phyloP scores from a whole-genome alignment of 2,113 vertebrate species.

The Cavia aperea region DNA sequence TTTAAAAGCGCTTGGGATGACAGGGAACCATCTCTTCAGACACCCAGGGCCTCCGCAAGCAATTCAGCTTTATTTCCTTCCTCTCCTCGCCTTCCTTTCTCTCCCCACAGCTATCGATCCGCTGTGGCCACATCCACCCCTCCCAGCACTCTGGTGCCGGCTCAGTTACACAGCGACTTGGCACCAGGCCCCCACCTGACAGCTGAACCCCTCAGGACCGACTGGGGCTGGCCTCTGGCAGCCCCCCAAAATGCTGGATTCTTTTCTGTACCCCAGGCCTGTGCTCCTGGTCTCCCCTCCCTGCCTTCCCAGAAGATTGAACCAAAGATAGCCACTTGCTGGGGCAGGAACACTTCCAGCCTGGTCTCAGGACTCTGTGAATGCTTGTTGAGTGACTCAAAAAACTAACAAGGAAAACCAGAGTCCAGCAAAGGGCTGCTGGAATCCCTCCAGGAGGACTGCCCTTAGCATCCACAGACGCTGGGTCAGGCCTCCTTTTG shows the following conservation, averaged over 20 bases:
- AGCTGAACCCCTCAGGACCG: not conserved
- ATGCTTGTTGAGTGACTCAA: not conserved
- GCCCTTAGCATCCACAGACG: not conserved
- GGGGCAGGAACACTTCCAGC: rapidly evolving
- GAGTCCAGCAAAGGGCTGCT: not conserved
- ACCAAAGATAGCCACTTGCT: not conserved
- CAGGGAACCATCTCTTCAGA: not conserved
- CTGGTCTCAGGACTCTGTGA: not conserved
- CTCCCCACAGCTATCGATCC: not conserved
- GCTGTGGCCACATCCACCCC: rapidly evolving
- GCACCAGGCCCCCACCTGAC: not conserved
- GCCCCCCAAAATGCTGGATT: rapidly evolving
- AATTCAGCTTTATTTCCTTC: not conserved
- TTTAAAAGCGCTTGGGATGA: not conserved
- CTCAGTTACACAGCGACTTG: not conserved
- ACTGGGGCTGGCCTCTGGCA: not conserved
- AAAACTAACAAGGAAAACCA: no score
- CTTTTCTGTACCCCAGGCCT: not conserved
- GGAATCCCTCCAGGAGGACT: not conserved
- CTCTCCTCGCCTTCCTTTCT: not conserved
- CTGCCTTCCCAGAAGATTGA: not conserved
- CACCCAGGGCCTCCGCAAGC: not conserved
- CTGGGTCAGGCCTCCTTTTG: rapidly evolving
- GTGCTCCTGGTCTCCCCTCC: not conserved
- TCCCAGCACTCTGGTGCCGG: not conserved